Evolutionary conservation across 2,797 vertebrate species (phyloP).

Genomic region (Acropternis orthonyx): DNA sequence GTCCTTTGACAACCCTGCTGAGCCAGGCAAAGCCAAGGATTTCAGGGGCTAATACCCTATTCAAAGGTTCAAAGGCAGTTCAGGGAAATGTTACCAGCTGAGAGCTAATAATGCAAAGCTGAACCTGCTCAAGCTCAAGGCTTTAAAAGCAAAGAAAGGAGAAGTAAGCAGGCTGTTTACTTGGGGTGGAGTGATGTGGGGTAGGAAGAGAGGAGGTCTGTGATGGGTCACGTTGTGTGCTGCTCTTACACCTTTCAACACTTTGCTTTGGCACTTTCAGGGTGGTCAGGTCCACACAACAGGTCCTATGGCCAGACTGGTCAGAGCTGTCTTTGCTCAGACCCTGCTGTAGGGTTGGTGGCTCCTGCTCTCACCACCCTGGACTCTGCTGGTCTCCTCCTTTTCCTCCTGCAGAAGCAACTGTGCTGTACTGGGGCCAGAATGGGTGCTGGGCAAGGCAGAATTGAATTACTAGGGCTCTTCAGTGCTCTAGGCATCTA

Average conservation of each 20-base stretch:
- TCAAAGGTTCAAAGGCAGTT: constrained; percentile 14
- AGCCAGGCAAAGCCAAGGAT: not conserved
- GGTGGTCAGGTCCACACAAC: rapidly evolving
- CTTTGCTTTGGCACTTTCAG: not conserved
- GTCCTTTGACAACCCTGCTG: not conserved
- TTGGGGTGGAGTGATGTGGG: not conserved
- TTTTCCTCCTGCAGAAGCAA: not conserved
- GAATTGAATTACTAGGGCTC: not conserved
- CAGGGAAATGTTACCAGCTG: not conserved
- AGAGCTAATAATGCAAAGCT: not conserved
- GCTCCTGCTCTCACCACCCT: not conserved
- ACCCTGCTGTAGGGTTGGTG: not conserved
- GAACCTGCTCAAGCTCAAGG: not conserved
- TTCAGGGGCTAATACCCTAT: not conserved
- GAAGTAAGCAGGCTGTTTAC: not conserved
- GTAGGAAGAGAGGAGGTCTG: not conserved
- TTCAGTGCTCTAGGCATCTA: not conserved
- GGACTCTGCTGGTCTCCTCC: not conserved
- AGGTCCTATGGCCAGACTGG: not conserved
- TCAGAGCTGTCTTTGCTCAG: not conserved
- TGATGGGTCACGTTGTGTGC: rapidly evolving
- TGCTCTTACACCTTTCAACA: not conserved
- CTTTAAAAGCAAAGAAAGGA: not conserved
- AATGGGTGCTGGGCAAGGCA: not conserved
- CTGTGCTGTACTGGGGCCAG: not conserved